Percentiles rank a stretch among this genome's conserved stretches.
Conservation (phyloP, 2,888 invertebrate species). For the Pseudanteris insignis region DNA sequence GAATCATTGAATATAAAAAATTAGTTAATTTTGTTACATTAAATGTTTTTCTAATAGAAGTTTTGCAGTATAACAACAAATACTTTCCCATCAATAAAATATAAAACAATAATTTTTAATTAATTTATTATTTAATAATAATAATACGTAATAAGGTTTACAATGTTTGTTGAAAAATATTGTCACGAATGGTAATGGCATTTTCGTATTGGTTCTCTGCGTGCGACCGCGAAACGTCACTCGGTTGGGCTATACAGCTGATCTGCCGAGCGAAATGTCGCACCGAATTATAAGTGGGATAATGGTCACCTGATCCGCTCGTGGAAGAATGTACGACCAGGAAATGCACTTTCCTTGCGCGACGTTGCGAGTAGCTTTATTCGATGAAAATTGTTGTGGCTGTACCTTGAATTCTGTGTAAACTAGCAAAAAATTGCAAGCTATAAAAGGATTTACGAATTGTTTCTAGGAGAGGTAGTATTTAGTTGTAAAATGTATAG, state of each 20-base stretch:
- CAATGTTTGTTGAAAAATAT: too few relatives aligned
- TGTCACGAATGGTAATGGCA: too few relatives aligned
- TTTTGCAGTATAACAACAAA: too few relatives aligned
- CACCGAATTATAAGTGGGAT: slow-evolving; percentile 20
- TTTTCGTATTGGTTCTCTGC: too few relatives aligned
- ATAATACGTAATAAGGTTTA: too few relatives aligned
- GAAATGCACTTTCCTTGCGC: slow-evolving; percentile 23
- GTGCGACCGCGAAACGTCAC: slow-evolving; percentile 20
- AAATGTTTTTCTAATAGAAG: too few relatives aligned
- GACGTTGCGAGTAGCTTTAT: slow-evolving; percentile 4
- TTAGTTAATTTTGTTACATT: too few relatives aligned
- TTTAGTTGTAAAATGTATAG: neutral
- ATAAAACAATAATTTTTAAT: too few relatives aligned
- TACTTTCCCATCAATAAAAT: too few relatives aligned
- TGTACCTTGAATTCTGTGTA: slow-evolving; percentile 1
- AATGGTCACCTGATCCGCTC: slow-evolving; percentile 26
- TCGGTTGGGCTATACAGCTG: slow-evolving; percentile 12
- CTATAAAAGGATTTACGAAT: too few relatives aligned
- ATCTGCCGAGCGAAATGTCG: slow-evolving; percentile 27
- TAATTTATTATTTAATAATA: too few relatives aligned
- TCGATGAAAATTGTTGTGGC: slow-evolving; percentile 17
- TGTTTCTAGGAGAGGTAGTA: neutral
- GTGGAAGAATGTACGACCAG: slow-evolving; percentile 18
- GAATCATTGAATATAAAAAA: too few relatives aligned
- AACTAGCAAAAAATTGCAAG: slow-evolving; percentile 3